Evolutionary conservation across 2,797 vertebrate species (phyloP), one percentile per base, ranked within the genome.

Genomic region (Sebastes iracundus): DNA sequence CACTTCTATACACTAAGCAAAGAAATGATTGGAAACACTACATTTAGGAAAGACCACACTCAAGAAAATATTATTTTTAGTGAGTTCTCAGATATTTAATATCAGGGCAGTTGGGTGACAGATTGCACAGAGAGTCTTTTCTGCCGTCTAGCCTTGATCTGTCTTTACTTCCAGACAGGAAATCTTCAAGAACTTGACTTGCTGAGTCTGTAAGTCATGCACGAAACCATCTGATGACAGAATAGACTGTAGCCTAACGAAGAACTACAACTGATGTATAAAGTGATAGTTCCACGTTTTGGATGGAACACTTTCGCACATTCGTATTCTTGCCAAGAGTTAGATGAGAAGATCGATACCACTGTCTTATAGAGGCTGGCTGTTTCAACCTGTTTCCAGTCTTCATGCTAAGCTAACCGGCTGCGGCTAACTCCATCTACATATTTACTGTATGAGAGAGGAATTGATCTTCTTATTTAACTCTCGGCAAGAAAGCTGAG

Each of bases 21-120:
- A 77, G 11, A 82, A 65, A 60, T 35, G 16, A 69, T 4, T 52
- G 7, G 3, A 59, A 49, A 76, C 62, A 68, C 25, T 22, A n/a
- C 46, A 66, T 66, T 64, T 10, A 52, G 18, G 16, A 58, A 46
- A 46, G 42, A 7, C 42, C 42, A 66, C 25, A 13, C 2, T 25
- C 1, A 53, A 32, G 16, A 73, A 69, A 30, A 35, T 23, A 4
- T 25, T 13, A 7, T 6, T 59, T 59, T 27, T 7, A 49, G 33
- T 22, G 18, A 60, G 9, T 27, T 11, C 8, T 18, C 46, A 49
- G 27, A 38, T n/a, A 10, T 75, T 42, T 70, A 62, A 16, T 13
- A 53, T 42, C 33, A 76, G 14, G 18, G 2, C 30, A 35, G n/a
- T 58, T 11, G 2, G 12, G 25, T 16, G 7, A 63, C 7, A 28